phyloP scores from a whole-genome alignment of 2,888 invertebrate species.

The Vesta saturnalis region DNA sequence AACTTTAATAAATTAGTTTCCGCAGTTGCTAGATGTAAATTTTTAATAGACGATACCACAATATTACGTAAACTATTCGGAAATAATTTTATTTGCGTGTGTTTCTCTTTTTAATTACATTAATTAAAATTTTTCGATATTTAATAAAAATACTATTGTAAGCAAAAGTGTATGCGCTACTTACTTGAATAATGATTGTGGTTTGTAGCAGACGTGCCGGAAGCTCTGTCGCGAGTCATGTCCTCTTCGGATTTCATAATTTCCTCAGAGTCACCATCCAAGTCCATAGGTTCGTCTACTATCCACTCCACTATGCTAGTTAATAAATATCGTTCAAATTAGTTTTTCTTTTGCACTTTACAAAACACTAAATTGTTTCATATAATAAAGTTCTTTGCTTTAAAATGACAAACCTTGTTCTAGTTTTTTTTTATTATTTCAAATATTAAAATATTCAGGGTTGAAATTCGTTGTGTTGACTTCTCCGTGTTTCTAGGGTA shows the following conservation, averaged over 20 bases:
- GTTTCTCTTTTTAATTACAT: too few species aligned
- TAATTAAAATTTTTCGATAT: too few species aligned
- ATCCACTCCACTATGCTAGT: conserved; percentile 46
- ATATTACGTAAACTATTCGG: too few species aligned
- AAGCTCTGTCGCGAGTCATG: conserved; percentile 52
- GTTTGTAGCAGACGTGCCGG: conserved; percentile 49
- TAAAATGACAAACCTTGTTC: conserved; percentile 18
- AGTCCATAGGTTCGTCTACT: conserved; percentile 47
- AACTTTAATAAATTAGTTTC: too few species aligned
- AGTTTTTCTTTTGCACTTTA: not conserved
- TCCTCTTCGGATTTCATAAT: conserved; percentile 56
- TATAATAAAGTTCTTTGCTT: conserved; percentile 13
- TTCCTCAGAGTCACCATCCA: conserved; percentile 47
- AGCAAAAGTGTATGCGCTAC: conserved; percentile 31
- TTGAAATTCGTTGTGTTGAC: conserved; percentile 26
- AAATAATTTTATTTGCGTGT: too few species aligned
- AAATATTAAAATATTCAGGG: conserved; percentile 20
- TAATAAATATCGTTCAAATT: not conserved
- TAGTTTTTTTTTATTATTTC: conserved; percentile 22
- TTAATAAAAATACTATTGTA: not conserved
- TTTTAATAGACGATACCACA: too few species aligned
- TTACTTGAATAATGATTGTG: conserved; percentile 55
- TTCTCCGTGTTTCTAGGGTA: conserved; percentile 25
- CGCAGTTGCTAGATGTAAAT: not conserved
- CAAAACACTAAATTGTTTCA: not conserved